Base-by-base conservation (phyloP, 2,888 invertebrate genomes). In the Amorpha juglandis region DNA sequence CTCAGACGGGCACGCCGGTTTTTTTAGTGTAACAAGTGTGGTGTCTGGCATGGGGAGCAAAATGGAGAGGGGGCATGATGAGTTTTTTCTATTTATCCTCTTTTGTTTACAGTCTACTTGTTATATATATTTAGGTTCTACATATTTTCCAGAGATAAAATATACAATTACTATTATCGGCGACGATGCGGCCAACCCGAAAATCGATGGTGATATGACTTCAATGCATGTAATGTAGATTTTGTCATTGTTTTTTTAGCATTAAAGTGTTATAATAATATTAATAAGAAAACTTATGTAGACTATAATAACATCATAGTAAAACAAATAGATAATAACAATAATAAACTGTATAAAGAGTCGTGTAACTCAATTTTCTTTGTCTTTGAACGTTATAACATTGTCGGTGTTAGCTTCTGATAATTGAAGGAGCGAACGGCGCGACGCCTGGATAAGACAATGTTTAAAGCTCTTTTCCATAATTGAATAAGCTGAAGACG, bases 381-480 rank as follows among this genome's bases (percentile, higher is more conserved):
- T 63, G 53, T 53, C 63, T 63, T 52, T 52, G 63, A 47, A 63
- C 63, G 53, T 63, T 63, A 63, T 66, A 66, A 66, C 63, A 53
- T 53, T 63, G 63, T 63, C 52, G 42, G 62, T 68, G 68, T 63
- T 58, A 66, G 69, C 66, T 68, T 19, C 68, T 67, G 70, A 70
- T 73, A 73, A 69, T 66, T 66, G 21, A 55, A 66, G 67, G 70
- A 72, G 70, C 67, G 69, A 69, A 67, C 51, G 42, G 21, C 42
- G 47, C 68, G 66, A 55, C 67, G 68, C 38, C 67, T 63, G 67
- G 74, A 75, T 73, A 71, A 77, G 77, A 78, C 78, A 78, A 76
- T 75, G 74, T 75, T 75, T 71, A 75, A 76, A 78, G 77, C 78
- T 76, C 71, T 78, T 82, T 79, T 80, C 78, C 79, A 81, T 83